Conservation (phyloP, 2,113 vertebrate species). For the Muntiacus muntjak region DNA sequence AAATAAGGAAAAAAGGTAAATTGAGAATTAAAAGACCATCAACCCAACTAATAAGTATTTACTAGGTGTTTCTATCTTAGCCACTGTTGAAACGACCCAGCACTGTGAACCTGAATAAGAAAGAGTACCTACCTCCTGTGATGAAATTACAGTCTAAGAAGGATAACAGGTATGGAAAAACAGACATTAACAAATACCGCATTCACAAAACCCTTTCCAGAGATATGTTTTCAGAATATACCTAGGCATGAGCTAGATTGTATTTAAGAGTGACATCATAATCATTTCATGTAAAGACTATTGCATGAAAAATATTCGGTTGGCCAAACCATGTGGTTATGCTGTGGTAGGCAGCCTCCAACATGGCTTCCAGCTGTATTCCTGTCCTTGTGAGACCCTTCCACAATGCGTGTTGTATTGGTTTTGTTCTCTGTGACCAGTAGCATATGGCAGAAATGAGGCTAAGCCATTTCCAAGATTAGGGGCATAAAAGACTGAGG, state of each 20-base stretch:
- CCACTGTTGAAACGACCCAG: neutral
- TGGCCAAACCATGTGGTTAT: neutral
- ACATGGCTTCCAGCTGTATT: neutral
- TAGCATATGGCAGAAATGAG: neutral
- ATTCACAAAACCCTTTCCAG: neutral
- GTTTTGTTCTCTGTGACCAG: neutral
- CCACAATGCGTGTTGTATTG: neutral
- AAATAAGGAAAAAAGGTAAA: neutral
- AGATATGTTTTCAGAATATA: neutral
- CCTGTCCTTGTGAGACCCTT: neutral
- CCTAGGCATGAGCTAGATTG: neutral
- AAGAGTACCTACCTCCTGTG: neutral
- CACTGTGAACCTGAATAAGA: neutral
- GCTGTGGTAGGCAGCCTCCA: neutral
- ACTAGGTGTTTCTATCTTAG: neutral
- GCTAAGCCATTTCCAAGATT: neutral
- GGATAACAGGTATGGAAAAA: neutral
- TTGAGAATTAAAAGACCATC: neutral
- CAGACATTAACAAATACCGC: neutral
- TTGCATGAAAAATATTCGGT: neutral
- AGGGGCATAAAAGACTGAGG: neutral
- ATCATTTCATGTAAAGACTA: neutral
- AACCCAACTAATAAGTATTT: neutral
- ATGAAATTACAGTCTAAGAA: neutral
- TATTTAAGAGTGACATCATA: neutral